Evolutionary conservation across 2,113 vertebrate species (phyloP).

Genomic region (Pseudolaguvia tuberculata): DNA sequence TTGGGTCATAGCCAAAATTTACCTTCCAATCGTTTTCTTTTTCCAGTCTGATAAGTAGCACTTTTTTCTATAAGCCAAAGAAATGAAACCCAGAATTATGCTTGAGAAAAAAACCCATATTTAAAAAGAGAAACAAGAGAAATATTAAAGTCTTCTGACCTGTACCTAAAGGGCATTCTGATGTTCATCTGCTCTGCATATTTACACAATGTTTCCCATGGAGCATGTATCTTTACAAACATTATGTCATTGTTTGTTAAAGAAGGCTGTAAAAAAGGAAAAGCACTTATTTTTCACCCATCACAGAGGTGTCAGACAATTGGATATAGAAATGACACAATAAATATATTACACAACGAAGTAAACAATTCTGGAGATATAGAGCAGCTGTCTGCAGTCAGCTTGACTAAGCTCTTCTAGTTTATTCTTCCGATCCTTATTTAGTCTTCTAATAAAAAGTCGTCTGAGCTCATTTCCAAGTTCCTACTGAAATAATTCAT

Average conservation of each 20-base stretch:
- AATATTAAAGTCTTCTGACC: background rate
- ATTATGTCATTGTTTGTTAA: conserved; percentile 93
- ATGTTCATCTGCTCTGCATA: conserved; percentile 98
- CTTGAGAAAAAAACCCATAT: background rate
- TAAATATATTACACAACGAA: too few species aligned
- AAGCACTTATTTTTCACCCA: conserved; percentile 6
- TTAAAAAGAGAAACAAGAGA: background rate
- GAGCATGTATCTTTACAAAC: conserved; percentile 95
- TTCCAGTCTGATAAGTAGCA: conserved; percentile 93
- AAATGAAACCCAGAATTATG: background rate
- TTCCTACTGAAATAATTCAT: background rate
- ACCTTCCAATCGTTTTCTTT: conserved; percentile 92
- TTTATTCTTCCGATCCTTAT: background rate
- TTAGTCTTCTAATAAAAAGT: background rate
- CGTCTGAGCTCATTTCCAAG: background rate
- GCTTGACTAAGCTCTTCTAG: background rate
- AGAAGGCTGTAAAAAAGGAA: conserved; percentile 78
- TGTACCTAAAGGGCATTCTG: conserved; percentile 97
- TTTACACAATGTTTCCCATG: conserved; percentile 94
- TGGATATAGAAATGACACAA: too few species aligned
- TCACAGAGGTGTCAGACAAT: too few species aligned
- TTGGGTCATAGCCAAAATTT: conserved; percentile 51
- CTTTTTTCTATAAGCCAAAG: conserved; percentile 83
- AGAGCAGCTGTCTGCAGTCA: conserved; percentile 2
- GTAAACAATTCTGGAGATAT: too few species aligned